Percentiles rank a stretch among this genome's conserved stretches.
Evolutionary conservation across 1,140 invertebrate species (phyloP).

Genomic region (Cherax destructor): DNA sequence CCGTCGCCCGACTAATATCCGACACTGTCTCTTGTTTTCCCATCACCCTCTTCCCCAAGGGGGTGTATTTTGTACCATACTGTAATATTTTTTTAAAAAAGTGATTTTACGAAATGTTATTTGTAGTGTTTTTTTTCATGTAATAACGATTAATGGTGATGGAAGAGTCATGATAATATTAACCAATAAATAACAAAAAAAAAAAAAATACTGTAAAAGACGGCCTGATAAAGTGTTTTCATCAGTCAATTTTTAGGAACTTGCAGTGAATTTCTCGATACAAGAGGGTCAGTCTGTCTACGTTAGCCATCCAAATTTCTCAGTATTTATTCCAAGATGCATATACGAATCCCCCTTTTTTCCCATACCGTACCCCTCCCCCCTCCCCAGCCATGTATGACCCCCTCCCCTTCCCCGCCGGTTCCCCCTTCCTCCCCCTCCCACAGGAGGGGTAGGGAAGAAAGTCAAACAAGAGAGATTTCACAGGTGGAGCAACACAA

Average conservation of each 20-base stretch:
- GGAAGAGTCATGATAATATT: slow-evolving; percentile 64
- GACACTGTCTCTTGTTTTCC: background rate
- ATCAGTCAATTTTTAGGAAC: background rate
- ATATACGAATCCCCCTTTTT: background rate
- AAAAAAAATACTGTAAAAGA: background rate
- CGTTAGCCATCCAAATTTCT: slow-evolving; percentile 7
- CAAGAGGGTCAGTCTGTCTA: background rate
- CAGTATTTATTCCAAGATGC: background rate
- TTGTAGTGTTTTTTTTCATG: slow-evolving; percentile 62
- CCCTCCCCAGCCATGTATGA: too few relatives aligned
- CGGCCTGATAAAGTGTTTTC: slow-evolving; percentile 6
- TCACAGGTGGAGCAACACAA: slow-evolving; percentile 66
- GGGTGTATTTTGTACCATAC: slow-evolving; percentile 63
- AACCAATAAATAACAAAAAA: slow-evolving; percentile 39
- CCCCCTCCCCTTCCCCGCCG: too few relatives aligned
- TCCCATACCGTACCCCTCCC: too few relatives aligned
- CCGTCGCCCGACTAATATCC: slow-evolving; percentile 49
- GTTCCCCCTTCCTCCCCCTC: too few relatives aligned
- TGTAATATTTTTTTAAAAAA: slow-evolving; percentile 68
- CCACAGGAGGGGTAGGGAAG: too few relatives aligned
- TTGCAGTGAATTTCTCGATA: slow-evolving; percentile 24
- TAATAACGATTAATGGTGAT: slow-evolving; percentile 64
- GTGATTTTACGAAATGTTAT: slow-evolving; percentile 65
- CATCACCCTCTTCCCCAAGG: slow-evolving; percentile 3
- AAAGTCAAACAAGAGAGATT: slow-evolving; percentile 38